Evolutionary conservation across 2,888 invertebrate species (phyloP).

Genomic region (Allacma fusca): DNA sequence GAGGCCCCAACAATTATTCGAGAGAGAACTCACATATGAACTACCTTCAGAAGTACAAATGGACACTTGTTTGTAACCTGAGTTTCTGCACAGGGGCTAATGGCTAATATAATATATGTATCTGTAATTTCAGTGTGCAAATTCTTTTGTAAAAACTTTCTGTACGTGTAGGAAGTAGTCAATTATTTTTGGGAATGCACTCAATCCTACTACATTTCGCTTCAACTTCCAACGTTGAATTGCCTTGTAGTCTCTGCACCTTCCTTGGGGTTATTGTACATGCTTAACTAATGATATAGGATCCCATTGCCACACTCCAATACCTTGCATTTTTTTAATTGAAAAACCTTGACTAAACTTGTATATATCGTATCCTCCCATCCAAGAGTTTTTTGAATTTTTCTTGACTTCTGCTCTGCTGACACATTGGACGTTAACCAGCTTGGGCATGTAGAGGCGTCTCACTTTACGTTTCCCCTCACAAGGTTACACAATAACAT

Average conservation of each 20-base stretch:
- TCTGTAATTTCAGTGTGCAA: neutral
- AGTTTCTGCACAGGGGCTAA: neutral
- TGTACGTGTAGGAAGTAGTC: slow-evolving; percentile 14
- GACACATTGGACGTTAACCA: too few species aligned
- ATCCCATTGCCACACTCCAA: slow-evolving; percentile 16
- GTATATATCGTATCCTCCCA: slow-evolving; percentile 3
- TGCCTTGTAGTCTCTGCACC: neutral
- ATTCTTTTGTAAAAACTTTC: slow-evolving; percentile 12
- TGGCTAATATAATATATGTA: too few species aligned
- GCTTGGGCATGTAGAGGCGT: too few species aligned
- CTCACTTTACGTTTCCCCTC: too few species aligned
- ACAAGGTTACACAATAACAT: neutral
- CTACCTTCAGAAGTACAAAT: neutral
- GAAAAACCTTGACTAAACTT: slow-evolving; percentile 16
- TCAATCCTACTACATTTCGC: neutral
- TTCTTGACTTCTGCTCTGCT: too few species aligned
- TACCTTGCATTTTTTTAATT: neutral
- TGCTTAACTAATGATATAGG: slow-evolving; percentile 14
- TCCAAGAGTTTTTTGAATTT: neutral
- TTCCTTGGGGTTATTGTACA: slow-evolving; percentile 26
- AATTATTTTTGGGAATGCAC: slow-evolving; percentile 23
- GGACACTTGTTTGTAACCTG: neutral
- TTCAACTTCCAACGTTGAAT: neutral
- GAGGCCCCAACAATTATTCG: neutral
- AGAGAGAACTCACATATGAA: neutral